phyloP scores from a whole-genome alignment of 2,888 invertebrate genomes.

The Vesta saturnalis region DNA sequence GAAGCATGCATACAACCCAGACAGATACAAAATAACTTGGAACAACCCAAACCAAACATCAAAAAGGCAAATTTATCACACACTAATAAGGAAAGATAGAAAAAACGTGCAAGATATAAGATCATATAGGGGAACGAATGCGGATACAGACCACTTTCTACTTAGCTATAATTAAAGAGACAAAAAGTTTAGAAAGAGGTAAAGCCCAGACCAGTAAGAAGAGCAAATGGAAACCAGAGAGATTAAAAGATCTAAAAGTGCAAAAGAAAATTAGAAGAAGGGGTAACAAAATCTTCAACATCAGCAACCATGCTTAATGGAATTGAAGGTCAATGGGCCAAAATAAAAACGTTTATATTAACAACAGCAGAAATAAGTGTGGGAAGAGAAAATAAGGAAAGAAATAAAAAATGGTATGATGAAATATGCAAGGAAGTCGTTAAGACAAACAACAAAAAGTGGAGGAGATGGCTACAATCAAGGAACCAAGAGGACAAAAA shows the following conservation, averaged over 20 bases:
- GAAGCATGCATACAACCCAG: background rate
- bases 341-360: background rate
- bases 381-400: too few species aligned
- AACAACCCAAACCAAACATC: background rate
- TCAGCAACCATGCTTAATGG: background rate
- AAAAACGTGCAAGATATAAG: too few species aligned
- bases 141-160: slow-evolving; percentile 1
- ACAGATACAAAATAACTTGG: slow-evolving; percentile 11
- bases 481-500: too few species aligned
- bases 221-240: background rate
- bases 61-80: slow-evolving; percentile 8
- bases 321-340: too few species aligned
- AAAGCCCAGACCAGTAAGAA: background rate
- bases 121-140: too few species aligned
- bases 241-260: background rate
- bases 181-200: too few species aligned
- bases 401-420: too few species aligned
- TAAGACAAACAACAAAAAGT: too few species aligned
- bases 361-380: too few species aligned
- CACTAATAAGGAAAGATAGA: background rate
- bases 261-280: too few species aligned
- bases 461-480: too few species aligned
- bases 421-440: too few species aligned
- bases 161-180: background rate
- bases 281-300: background rate